Evolutionary conservation across 1,140 invertebrate genomes (phyloP).

Genomic region (Plutomurus gul): DNA sequence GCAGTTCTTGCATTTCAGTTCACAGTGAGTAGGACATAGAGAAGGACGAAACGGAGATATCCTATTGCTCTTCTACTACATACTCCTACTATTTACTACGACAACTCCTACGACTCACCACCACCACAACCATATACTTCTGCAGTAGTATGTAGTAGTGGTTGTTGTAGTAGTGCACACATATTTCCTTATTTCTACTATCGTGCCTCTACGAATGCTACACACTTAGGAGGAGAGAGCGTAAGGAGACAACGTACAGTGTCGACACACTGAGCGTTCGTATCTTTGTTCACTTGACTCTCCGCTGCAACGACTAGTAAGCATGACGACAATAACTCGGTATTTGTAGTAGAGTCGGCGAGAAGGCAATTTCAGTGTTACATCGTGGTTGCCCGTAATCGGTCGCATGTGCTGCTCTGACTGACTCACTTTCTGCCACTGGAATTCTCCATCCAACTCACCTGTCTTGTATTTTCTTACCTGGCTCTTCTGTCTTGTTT

Average conservation of each 20-base stretch:
- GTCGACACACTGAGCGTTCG: background rate
- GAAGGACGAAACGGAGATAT: too few species aligned
- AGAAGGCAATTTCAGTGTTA: background rate
- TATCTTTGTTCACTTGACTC: background rate
- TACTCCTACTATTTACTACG: too few species aligned
- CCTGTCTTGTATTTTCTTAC: background rate
- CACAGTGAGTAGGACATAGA: too few species aligned
- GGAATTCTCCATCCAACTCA: background rate
- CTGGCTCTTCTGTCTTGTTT: background rate
- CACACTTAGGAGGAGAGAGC: background rate
- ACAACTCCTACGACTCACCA: too few species aligned
- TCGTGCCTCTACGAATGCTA: too few species aligned
- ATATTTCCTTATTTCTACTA: too few species aligned
- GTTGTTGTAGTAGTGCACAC: too few species aligned
- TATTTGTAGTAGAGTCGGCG: background rate
- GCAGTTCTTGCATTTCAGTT: too few species aligned
- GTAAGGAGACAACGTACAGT: background rate
- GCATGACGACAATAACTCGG: background rate
- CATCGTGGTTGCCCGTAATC: background rate
- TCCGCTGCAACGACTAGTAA: slow-evolving; percentile 11
- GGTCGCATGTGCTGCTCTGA: background rate
- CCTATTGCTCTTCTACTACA: too few species aligned
- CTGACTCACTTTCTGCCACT: slow-evolving; percentile 5
- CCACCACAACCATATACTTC: too few species aligned
- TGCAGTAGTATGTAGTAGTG: background rate